Conservation (phyloP, 2,113 vertebrate genomes). For the Zosterops pallidus region DNA sequence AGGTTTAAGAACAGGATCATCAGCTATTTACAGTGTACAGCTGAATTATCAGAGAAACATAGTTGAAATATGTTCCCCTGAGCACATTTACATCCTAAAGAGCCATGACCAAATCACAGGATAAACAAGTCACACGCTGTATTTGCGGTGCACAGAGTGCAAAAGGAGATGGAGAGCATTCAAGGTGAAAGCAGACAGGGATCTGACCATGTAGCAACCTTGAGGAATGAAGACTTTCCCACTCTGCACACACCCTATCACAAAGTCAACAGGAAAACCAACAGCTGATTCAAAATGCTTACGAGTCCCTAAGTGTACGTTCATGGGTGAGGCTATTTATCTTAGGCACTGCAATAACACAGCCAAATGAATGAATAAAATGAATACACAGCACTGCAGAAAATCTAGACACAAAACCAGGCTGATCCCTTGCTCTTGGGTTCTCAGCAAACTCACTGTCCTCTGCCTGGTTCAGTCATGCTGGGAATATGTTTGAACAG, state of each 20-base stretch:
- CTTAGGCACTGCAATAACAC: background rate
- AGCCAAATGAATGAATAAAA: background rate
- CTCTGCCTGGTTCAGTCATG: background rate
- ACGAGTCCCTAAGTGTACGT: background rate
- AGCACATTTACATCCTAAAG: constrained; percentile 49
- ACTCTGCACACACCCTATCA: background rate
- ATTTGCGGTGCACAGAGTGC: background rate
- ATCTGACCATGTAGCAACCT: background rate
- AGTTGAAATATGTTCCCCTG: constrained; percentile 45
- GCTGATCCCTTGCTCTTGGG: background rate
- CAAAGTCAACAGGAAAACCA: constrained; percentile 54
- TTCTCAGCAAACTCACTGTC: constrained; percentile 2
- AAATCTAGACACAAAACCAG: background rate
- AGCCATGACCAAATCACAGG: constrained; percentile 28
- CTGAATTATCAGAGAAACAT: constrained; percentile 53
- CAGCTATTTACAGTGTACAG: background rate
- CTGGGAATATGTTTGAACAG: background rate
- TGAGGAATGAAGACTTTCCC: constrained; percentile 1
- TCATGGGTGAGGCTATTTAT: background rate
- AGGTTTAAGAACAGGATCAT: constrained; percentile 50
- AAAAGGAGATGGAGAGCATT: background rate
- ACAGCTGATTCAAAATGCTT: background rate
- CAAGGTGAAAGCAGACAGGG: constrained; percentile 20
- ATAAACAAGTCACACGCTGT: constrained; percentile 3
- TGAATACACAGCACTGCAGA: background rate